Evolutionary conservation across 2,113 vertebrate genomes (phyloP), one percentile per base, ranked within the genome.

Genomic region (Trachemys scripta): DNA sequence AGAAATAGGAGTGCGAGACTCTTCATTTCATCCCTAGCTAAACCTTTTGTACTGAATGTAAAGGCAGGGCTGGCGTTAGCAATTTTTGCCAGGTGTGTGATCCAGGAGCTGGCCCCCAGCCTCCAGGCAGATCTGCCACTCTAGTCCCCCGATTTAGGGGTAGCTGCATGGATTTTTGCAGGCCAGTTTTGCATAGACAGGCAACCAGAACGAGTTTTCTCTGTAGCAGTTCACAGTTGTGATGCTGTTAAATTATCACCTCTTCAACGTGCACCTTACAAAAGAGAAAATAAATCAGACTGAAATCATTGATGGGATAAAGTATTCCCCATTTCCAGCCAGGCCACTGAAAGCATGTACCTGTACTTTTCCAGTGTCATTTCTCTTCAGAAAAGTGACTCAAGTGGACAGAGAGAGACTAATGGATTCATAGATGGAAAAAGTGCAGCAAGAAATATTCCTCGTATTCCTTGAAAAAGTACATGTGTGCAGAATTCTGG

Each of bases 21-120:
- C 29, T 35, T 31, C 9, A 10, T 5, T 1, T 49, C 24, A 29
- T 65, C 42, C 62, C n/a, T 82, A 0, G 0, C 17, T 1, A 1
- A 5, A 10, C 22, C 50, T 47, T 3, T 42, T 1, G 3, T 0
- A 0, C 17, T 16, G 10, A 29, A 47, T 10, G 17, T 8, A 14
- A n/a, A 25, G 19, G 25, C 5, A 8, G 75, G 31, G 38, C 24
- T 0, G 0, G 31, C 5, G 5, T 78, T 72, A 72, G 17, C 22
- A 13, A 14, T 49, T 5, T 75, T 42, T 24, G 27, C 8, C 13
- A 82, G n/a, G 29, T 72, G 56, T 82, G 54, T 35, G 0, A 5
- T 59, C 57, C 57, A 59, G 12, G 5, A 31, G 5, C 57, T 59
- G 57, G 27, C 27, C 57, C 11, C 12, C 57, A 59, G 57, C 27